Evolutionary conservation across 2,113 vertebrate genomes (phyloP).

Genomic region (Scomber colias): DNA sequence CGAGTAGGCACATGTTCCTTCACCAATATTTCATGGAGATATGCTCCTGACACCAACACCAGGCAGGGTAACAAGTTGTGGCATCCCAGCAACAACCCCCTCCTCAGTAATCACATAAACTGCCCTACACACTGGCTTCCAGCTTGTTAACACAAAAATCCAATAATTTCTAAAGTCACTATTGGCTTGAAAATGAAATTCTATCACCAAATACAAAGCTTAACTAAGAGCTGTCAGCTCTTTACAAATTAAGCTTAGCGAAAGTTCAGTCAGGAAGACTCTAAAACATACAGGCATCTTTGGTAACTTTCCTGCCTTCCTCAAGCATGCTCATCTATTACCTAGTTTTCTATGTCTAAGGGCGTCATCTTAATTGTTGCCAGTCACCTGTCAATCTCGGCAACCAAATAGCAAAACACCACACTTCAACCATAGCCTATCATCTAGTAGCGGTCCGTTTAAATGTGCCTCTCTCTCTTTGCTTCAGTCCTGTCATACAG

Average conservation of each 20-base stretch:
- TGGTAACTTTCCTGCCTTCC: no score
- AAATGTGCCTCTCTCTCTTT: no score
- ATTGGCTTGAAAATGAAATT: conserved; percentile 56
- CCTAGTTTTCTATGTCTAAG: no score
- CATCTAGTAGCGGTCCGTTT: no score
- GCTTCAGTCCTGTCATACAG: no score
- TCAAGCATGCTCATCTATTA: no score
- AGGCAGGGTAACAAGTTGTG: conserved; percentile 11
- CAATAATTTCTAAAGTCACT: conserved; percentile 63
- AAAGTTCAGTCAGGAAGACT: no score
- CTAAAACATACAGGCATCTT: no score
- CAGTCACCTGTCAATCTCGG: no score
- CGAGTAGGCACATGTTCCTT: conserved; percentile 18
- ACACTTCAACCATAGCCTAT: no score
- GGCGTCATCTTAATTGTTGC: no score
- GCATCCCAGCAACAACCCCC: conserved; percentile 3
- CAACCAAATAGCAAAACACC: no score
- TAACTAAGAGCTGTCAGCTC: conserved; percentile 46
- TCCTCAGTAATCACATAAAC: conserved; percentile 26
- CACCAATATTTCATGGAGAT: conserved; percentile 62
- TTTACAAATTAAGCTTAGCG: conserved; percentile 13
- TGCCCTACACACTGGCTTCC: conserved; percentile 42
- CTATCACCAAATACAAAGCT: conserved; percentile 44
- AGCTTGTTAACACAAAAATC: conserved; percentile 54
- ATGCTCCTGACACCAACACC: conserved; percentile 32